Base-by-base conservation (phyloP, 1,140 invertebrate species). In the Aleiodes sp. region DNA sequence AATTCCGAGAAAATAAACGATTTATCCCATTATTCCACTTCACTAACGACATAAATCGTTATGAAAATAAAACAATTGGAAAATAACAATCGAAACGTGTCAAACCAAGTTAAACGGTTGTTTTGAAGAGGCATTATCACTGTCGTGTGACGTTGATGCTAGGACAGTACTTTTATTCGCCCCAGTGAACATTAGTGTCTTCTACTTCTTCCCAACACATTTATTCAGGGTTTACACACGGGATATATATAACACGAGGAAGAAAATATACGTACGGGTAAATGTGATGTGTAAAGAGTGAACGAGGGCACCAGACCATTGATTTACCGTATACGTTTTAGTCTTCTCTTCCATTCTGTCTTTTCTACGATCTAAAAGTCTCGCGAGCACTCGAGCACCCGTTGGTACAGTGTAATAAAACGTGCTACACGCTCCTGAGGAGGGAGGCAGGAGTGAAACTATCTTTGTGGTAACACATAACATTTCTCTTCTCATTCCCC, bases 221-320 rank as follows among this genome's bases (percentile, higher is more conserved):
- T n/a, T n/a, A n/a, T n/a, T n/a, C n/a, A n/a, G n/a, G n/a, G n/a
- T n/a, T n/a, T n/a, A n/a, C n/a, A n/a, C n/a, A n/a, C n/a, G n/a
- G n/a, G n/a, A n/a, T n/a, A n/a, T n/a, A n/a, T n/a, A n/a, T n/a
- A n/a, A n/a, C n/a, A n/a, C n/a, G n/a, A n/a, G n/a, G n/a, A n/a
- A n/a, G n/a, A n/a, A n/a, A n/a, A n/a, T n/a, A n/a, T n/a, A n/a
- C 31, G 10, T 35, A 10, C 10, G 10, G 31, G 31, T 6, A 35
- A 10, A 35, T 1, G 8, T 52, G 16, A 70, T 70, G 59, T 35
- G 46, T 46, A 63, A 63, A 60, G 33, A 59, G 46, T 57, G 67
- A 73, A 70, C 64, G 46, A 68, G 72, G 65, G 31, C 70, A 69
- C 28, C 52, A 33, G 16, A 24, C 56, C 72, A 73, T 73, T 73